Conservation (phyloP, 2,797 vertebrate species). For the Hyperoplus immaculatus region DNA sequence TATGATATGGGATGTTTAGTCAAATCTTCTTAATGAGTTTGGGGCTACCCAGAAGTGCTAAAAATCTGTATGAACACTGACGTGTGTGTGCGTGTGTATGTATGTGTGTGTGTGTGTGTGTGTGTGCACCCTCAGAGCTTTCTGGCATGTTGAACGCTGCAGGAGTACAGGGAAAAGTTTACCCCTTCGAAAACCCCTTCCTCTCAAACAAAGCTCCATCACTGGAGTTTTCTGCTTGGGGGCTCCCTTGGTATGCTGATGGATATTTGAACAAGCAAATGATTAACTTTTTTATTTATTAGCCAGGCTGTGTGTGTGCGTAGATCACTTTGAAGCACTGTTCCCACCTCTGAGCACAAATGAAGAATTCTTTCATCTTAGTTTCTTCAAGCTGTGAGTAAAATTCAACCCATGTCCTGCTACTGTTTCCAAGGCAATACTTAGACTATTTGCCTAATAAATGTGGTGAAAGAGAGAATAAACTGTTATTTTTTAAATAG, state of each 20-base stretch:
- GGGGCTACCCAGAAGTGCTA: slow-evolving; percentile 19
- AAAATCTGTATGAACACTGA: slow-evolving; percentile 28
- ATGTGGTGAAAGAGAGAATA: slow-evolving; percentile 37
- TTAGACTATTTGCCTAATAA: slow-evolving; percentile 44
- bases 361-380: slow-evolving; percentile 67
- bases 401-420: slow-evolving; percentile 44
- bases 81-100: slow-evolving; percentile 19
- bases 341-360: slow-evolving; percentile 54
- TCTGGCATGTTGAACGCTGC: slow-evolving; percentile 57
- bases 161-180: slow-evolving; percentile 61
- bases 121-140: slow-evolving; percentile 42
- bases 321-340: slow-evolving; percentile 26
- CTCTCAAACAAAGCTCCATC: slow-evolving; percentile 62
- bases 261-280: slow-evolving; percentile 74
- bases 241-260: slow-evolving; percentile 62
- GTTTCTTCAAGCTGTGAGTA: slow-evolving; percentile 38
- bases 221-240: slow-evolving; percentile 61
- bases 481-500: slow-evolving; percentile 44
- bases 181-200: slow-evolving; percentile 46
- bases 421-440: slow-evolving; percentile 51
- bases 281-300: slow-evolving; percentile 74
- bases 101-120: neutral
- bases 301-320: slow-evolving; percentile 51
- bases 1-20: slow-evolving; percentile 23
- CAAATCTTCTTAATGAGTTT: slow-evolving; percentile 33